Base-by-base conservation (phyloP, 1,140 invertebrate species). In the Brachionus rubens region DNA sequence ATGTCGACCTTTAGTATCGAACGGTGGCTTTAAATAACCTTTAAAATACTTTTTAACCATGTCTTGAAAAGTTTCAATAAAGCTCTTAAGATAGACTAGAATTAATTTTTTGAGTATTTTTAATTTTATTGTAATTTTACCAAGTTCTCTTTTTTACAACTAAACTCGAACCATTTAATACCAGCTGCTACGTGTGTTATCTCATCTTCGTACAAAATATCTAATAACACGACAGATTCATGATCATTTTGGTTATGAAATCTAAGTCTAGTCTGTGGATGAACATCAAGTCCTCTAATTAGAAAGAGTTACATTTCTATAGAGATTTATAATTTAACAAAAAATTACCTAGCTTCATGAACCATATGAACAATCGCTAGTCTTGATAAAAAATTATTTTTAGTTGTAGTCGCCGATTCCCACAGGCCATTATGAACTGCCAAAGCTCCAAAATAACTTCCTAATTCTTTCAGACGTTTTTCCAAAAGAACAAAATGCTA, bases 151-250 rank as follows among this genome's bases (percentile, higher is more conserved):
- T 75, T 41, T 52, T 78, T 54, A 77, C 79, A 80, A 10, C 78
- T 65, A 28, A 78, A 80, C 10, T 78, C 68, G 47, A 80, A 80
- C 79, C 79, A 80, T 59, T 62, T 76, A 3, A 80, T 48, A 7
- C 79, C 79, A 16, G 79, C 78, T n/a, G 79, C 79, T 10, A 80
- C 79, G 65, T 80, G 79, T 56, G 78, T 80, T 36, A 80, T 79
- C 40, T 80, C 79, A 36, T 80, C 79, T 59, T 43, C 24, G 48
- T 78, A 80, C 21, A 80, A 78, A n/a, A 79, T 75, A 28, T 80
- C 75, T 40, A 80, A 70, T 3, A 80, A 33, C 10, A 56, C 67
- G 4, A 78, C 77, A 21, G 78, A 79, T 33, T 77, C 75, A 5
- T n/a, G 21, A 50, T 80, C 79, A 14, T 77, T 68, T 33, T 80